These are phyloP conservation scores for Aporophyla nigra DNA, from an alignment of 2,888 invertebrate genomes.

Conservation along the genomic window DNA sequence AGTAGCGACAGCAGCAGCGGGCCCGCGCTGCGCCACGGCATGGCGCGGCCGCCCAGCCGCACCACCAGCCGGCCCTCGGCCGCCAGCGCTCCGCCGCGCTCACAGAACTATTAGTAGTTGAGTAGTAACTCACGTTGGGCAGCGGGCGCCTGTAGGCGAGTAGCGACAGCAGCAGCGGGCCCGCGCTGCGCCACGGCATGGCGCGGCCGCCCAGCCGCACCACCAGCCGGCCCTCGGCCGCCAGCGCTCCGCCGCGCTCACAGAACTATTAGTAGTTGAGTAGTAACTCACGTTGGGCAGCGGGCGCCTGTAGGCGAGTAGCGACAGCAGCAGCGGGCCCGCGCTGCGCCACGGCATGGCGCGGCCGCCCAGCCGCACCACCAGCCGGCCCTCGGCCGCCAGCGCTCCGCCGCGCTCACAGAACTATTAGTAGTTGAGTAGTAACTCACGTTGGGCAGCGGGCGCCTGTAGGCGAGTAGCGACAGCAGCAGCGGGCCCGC, in stretches of 20 bases:
- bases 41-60: constrained; percentile 96
- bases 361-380: constrained; percentile 93
- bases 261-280: no score
- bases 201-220: constrained; percentile 92
- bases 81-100: constrained; percentile 95
- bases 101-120: no score
- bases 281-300: no score
- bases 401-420: constrained; percentile 70
- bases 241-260: constrained; percentile 94
- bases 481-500: no score
- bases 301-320: no score
- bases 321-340: no score
- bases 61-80: constrained; percentile 96
- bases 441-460: no score
- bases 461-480: no score
- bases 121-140: no score
- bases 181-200: constrained; percentile 92
- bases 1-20: constrained; percentile 97
- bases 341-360: constrained; percentile 47
- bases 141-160: no score
- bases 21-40: constrained; percentile 97
- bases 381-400: constrained; percentile 93
- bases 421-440: no score
- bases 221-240: constrained; percentile 94
- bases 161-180: constrained; percentile 91